Percentiles rank a stretch among this genome's conserved stretches.
Conservation (phyloP, 2,888 invertebrate species). For the Pharmacophagus antenor region DNA sequence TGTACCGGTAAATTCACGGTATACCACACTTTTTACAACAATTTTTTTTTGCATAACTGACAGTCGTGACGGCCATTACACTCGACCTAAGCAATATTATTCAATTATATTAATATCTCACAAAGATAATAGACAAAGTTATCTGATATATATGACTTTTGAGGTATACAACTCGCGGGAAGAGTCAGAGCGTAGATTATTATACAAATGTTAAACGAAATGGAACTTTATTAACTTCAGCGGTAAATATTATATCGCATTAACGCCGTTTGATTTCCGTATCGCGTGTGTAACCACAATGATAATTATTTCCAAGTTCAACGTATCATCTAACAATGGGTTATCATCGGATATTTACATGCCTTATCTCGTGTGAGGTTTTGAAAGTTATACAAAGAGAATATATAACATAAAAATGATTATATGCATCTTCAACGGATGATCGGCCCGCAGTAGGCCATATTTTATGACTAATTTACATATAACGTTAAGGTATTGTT, state of each 20-base stretch:
- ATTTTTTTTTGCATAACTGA: background rate
- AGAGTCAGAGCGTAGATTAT: conserved; percentile 2
- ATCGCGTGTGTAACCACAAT: conserved; percentile 21
- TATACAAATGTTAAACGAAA: conserved; percentile 3
- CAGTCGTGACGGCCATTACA: conserved; percentile 1
- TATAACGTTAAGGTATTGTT: no score
- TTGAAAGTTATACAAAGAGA: background rate
- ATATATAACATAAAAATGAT: background rate
- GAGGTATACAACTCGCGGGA: conserved; percentile 3
- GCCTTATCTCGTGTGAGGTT: background rate
- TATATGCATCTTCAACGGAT: background rate
- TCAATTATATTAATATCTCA: conserved; percentile 10
- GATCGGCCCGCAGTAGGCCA: background rate
- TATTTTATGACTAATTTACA: background rate
- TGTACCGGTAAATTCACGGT: background rate
- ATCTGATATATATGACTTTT: conserved; percentile 14
- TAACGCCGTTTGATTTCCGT: background rate
- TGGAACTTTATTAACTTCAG: conserved; percentile 4
- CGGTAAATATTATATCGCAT: background rate
- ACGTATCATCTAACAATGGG: conserved; percentile 17
- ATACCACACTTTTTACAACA: background rate
- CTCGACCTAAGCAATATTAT: conserved; percentile 3
- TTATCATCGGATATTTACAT: conserved; percentile 17
- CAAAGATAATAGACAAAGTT: conserved; percentile 14
- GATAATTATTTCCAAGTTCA: conserved; percentile 23